Base-by-base conservation (phyloP, 2,888 invertebrate genomes). In the Quadroppia sp. region DNA sequence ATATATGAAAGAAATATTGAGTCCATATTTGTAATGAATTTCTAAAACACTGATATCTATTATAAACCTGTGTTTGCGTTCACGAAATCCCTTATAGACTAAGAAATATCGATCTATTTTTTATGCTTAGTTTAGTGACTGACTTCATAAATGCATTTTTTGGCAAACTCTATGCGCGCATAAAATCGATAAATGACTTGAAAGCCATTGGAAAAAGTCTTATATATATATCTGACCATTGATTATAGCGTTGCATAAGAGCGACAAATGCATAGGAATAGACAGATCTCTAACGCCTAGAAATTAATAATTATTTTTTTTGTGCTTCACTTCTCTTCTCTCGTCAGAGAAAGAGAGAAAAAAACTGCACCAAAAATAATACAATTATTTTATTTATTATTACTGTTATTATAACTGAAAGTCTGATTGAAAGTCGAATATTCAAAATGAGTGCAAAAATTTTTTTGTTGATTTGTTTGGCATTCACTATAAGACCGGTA, bases 91-190 rank as follows among this genome's bases (percentile, higher is more conserved):
- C 59, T 59, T 36, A 7, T n/a, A 64, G 36, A 64, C 64, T 64
- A n/a, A 59, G 59, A 20, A 61, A 64, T 64, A 64, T 64, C 64
- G 64, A 64, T 64, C 64, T 36, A 2, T 64, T 64, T 64, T 64
- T 64, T 64, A 59, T 64, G 36, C 64, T 36, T 30, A n/a, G 64
- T 64, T 64, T 64, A 64, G 32, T 36, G 36, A 64, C 64, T 64
- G 64, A 64, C 64, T 64, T 64, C 64, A 64, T 64, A 64, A 36
- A 64, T 64, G 64, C 64, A 64, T 64, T 64, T 36, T 59, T 28
- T 59, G 20, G 9, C 53, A 15, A 20, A 28, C 59, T 64, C 20
- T 64, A 64, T 64, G 64, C 64, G 64, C 64, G 40, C 64, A 64
- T 64, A 64, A 64, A 64, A 64, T 64, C 64, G 30, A 64, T 64